Percentiles rank a stretch among this genome's conserved stretches.
phyloP scores from a whole-genome alignment of 2,113 vertebrate species.

The Pelmatolapia mariae region DNA sequence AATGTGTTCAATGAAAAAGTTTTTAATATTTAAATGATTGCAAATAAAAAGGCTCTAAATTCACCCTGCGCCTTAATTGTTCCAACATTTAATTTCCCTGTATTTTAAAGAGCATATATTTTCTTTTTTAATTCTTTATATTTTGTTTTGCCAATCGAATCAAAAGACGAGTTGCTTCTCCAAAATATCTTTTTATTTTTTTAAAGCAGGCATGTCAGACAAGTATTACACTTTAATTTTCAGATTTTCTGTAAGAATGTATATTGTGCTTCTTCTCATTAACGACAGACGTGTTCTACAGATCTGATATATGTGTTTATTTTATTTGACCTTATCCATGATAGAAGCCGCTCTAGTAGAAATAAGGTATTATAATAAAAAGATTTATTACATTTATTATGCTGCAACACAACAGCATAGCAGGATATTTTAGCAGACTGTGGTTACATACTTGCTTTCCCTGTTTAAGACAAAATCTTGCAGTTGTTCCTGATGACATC shows the following conservation, averaged over 20 bases:
- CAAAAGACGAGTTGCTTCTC: rapidly evolving
- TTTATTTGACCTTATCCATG: not conserved
- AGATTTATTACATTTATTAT: not conserved
- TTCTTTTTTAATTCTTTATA: not conserved
- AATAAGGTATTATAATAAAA: not conserved
- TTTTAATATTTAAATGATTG: not conserved
- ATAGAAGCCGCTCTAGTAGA: not conserved
- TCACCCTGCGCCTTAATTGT: rapidly evolving
- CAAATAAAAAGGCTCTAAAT: not conserved
- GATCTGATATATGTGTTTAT: not conserved
- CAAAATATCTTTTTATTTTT: not conserved
- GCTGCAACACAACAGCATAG: not conserved
- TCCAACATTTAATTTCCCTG: not conserved
- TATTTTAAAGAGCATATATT: not conserved
- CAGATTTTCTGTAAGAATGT: not conserved
- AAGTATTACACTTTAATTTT: not conserved
- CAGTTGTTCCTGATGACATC: not conserved
- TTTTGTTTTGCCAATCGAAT: not conserved
- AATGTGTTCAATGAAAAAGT: not conserved
- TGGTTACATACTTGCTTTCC: not conserved
- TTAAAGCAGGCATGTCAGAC: not conserved
- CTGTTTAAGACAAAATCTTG: not conserved
- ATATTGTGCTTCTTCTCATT: not conserved
- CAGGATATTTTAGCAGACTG: not conserved
- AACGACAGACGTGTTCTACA: not conserved